Conservation (phyloP, 2,113 vertebrate species). For the Eretmochelys imbricata region DNA sequence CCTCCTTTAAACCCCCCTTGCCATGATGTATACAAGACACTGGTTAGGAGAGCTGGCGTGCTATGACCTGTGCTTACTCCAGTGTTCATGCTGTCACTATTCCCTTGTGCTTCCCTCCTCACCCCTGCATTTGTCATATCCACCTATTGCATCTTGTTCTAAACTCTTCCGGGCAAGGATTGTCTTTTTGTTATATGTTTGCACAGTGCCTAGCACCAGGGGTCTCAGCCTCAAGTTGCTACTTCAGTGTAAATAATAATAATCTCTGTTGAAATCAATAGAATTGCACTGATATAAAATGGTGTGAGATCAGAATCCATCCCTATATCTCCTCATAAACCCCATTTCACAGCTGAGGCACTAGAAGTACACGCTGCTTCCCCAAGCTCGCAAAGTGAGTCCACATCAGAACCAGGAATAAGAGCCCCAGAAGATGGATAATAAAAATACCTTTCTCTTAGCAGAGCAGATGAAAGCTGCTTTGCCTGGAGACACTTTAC, state of each 20-base stretch:
- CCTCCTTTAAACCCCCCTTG: not conserved
- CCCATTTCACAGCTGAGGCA: not conserved
- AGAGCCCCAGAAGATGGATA: not conserved
- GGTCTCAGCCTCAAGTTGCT: not conserved
- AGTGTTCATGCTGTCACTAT: not conserved
- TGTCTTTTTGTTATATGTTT: not conserved
- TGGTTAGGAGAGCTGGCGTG: not conserved
- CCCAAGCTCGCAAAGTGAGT: not conserved
- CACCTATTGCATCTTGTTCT: not conserved
- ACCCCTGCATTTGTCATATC: not conserved
- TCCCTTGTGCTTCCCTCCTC: not conserved
- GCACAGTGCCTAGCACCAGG: fast-evolving
- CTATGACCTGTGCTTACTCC: not conserved
- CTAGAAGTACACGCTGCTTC: not conserved
- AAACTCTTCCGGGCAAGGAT: not conserved
- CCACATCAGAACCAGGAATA: not conserved
- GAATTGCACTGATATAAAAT: not conserved
- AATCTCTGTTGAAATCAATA: not conserved
- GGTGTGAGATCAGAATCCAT: not conserved
- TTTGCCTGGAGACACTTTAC: not conserved
- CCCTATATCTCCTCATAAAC: not conserved
- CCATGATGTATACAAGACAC: not conserved
- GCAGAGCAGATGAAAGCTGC: not conserved
- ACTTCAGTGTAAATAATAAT: not conserved
- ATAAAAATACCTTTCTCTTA: not conserved